Evolutionary conservation across 2,888 invertebrate genomes (phyloP), one percentile per base, ranked within the genome.

Genomic region (Noctuana brunneofusca): DNA sequence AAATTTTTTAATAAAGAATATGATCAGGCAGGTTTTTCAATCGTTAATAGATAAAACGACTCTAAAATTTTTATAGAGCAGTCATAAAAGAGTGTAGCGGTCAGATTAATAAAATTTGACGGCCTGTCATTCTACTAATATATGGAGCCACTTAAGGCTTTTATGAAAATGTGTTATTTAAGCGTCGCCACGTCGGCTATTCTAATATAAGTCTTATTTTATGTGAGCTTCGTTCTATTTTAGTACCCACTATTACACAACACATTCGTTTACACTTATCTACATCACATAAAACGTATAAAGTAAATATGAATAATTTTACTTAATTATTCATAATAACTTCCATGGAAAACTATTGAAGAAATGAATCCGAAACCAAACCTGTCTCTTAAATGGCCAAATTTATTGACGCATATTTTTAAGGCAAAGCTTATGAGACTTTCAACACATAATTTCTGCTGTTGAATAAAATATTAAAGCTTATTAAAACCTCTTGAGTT

Each of bases 51-150:
- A 86, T 88, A 86, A 86, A 84, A 83, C 74, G 79, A 78, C 76
- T 75, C 80, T 81, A 66, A 86, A 83, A 84, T 80, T 84, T 86
- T 89, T 88, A 89, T 88, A 83, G 86, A 85, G 77, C 82, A 80
- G 72, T 80, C 81, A 80, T 89, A 87, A 89, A 89, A 83, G 75
- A 69, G 74, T 78, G 75, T 75, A 75, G 78, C 77, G 79, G 74
- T 70, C 72, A 73, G 72, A 76, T 80, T 80, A 81, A 86, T 86
- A 84, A 85, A 85, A 76, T 83, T 84, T 86, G 86, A 89, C 88
- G 81, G 83, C 77, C 71, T 81, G 83, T 84, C 82, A 81, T 78
- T 83, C 75, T 70, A 71, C 70, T 79, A 80, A 80, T 80, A 79
- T 73, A 72, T n/a, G n/a, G 64, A 68, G 71, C 70, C 75, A 74